phyloP scores from a whole-genome alignment of 2,888 invertebrate genomes.

The Leptopilina myrica region DNA sequence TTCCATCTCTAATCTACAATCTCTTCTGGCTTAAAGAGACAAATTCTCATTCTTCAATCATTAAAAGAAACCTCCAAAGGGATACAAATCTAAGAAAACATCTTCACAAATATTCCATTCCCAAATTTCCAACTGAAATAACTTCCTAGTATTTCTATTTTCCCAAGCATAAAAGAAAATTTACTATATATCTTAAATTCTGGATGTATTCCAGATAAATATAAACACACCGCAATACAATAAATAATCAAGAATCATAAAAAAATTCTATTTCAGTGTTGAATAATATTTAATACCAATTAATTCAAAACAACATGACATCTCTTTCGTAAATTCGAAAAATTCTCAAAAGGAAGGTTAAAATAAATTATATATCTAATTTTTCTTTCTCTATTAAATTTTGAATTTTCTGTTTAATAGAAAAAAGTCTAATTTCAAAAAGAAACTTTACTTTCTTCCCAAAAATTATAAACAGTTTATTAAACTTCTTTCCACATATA shows the following conservation, averaged over 20 bases:
- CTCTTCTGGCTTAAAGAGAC: neutral
- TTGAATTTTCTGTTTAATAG: too few relatives aligned
- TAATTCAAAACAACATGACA: too few relatives aligned
- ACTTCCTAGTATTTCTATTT: neutral
- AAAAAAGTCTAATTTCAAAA: too few relatives aligned
- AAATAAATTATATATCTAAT: too few relatives aligned
- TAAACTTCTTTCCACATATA: too few relatives aligned
- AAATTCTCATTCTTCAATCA: neutral
- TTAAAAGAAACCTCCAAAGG: neutral
- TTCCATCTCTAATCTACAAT: constrained; percentile 43
- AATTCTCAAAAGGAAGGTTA: too few relatives aligned
- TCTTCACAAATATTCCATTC: neutral
- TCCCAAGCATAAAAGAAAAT: constrained; percentile 3
- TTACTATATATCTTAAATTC: neutral
- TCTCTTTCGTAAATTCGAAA: too few relatives aligned
- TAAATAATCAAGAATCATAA: neutral
- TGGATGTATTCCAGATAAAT: neutral
- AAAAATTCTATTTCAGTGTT: neutral
- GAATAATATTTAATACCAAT: too few relatives aligned
- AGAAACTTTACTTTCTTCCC: too few relatives aligned
- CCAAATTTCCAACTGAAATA: neutral
- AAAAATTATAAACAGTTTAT: too few relatives aligned
- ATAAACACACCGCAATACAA: neutral
- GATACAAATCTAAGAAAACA: neutral
- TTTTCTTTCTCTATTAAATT: too few relatives aligned